Percentiles rank a stretch among this genome's conserved stretches.
These are phyloP conservation scores for Diploscapter pachys DNA, from an alignment of 1,140 invertebrate genomes.

Conservation along the genomic window DNA sequence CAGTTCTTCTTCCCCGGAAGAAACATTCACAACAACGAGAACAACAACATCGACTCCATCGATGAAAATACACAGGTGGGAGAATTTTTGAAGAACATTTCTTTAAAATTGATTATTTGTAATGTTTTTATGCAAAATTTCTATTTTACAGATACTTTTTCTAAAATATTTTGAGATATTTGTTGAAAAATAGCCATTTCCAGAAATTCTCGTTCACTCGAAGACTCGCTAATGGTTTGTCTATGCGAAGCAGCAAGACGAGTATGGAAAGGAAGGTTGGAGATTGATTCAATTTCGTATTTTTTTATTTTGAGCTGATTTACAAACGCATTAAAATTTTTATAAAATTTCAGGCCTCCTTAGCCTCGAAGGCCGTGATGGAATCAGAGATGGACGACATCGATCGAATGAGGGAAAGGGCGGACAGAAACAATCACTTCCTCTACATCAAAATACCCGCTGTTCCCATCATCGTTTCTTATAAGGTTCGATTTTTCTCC, in stretches of 20 bases:
- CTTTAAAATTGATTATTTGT: not conserved
- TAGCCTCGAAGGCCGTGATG: not conserved
- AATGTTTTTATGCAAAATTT: not conserved
- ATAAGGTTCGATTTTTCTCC: conserved; percentile 65
- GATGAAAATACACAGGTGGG: conserved; percentile 14
- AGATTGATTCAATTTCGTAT: not conserved
- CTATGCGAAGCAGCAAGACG: conserved; percentile 25
- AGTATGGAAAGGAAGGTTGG: conserved; percentile 62
- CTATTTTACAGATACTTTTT: not conserved
- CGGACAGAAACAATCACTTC: conserved; percentile 96
- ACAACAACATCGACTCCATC: conserved; percentile 17
- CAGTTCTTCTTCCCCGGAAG: conserved; percentile 98
- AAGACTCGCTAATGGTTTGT: conserved; percentile 19
- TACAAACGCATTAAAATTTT: not conserved
- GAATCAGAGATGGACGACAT: conserved; percentile 74
- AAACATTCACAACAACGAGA: conserved; percentile 67
- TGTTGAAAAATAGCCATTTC: not conserved
- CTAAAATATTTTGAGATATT: too few species aligned
- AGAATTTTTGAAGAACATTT: not conserved
- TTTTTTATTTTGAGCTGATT: not conserved
- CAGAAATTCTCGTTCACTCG: conserved; percentile 33
- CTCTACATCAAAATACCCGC: conserved; percentile 95
- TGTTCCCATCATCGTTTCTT: conserved; percentile 89
- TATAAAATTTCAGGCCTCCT: too few species aligned
- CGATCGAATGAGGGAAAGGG: conserved; percentile 96